A percentile compares a stretch with the other conserved stretches of the same genome.
These are phyloP conservation scores for Platyrinchus mystaceus DNA, from an alignment of 2,797 vertebrate genomes.

Conservation along the genomic window DNA sequence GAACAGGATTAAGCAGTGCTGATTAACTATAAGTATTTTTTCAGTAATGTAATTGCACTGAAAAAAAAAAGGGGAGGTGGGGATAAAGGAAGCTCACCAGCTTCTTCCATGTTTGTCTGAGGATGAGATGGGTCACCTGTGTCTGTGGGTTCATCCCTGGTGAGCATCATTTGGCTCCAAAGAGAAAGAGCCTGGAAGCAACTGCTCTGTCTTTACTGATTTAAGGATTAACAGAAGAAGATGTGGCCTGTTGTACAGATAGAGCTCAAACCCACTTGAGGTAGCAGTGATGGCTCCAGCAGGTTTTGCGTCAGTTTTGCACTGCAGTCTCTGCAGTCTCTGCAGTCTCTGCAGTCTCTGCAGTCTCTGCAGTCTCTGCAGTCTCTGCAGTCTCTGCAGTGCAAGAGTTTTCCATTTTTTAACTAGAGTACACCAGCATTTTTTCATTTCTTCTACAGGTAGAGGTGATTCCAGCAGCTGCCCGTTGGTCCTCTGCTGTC, in stretches of 20 bases:
- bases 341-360: too few relatives aligned
- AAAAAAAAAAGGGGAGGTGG: neutral
- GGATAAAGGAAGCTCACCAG: neutral
- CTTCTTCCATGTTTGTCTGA: neutral
- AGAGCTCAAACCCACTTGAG: neutral
- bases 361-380: too few relatives aligned
- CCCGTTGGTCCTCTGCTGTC: neutral
- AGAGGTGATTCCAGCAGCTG: neutral
- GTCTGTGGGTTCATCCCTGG: neutral
- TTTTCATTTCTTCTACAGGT: neutral
- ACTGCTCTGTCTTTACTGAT: neutral
- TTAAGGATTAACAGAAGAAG: neutral
- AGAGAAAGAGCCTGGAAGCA: neutral
- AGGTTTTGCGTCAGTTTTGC: neutral
- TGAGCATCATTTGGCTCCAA: neutral
- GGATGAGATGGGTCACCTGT: neutral
- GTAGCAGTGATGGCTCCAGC: neutral
- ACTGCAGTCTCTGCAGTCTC: too few relatives aligned
- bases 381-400: too few relatives aligned
- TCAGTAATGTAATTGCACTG: neutral
- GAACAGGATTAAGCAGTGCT: constrained; percentile 68
- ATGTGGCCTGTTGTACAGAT: neutral
- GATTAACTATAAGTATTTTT: constrained; percentile 65
- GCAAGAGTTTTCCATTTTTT: neutral
- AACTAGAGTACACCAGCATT: neutral